These are phyloP conservation scores for Sisyra nigra DNA, from an alignment of 2,888 invertebrate species.

Conservation along the genomic window DNA sequence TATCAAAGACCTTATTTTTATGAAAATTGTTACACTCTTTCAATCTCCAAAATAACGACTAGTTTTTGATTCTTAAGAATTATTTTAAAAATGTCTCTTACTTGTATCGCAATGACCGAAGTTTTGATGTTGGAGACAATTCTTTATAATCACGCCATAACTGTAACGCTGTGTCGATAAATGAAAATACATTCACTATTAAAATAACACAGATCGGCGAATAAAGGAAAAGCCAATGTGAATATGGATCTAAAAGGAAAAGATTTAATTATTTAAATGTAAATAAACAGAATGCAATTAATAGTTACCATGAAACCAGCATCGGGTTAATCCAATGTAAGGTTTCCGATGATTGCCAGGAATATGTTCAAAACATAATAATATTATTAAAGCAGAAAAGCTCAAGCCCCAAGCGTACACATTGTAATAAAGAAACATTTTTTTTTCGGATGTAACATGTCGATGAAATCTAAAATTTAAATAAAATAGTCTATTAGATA, in stretches of 20 bases:
- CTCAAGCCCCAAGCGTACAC: slow-evolving; percentile 43
- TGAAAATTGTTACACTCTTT: no score
- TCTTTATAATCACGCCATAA: slow-evolving; percentile 38
- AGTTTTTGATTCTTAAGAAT: neutral
- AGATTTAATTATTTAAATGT: slow-evolving; percentile 6
- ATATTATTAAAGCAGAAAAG: slow-evolving; percentile 30
- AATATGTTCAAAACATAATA: slow-evolving; percentile 34
- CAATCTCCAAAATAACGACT: no score
- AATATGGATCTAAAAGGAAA: slow-evolving; percentile 31
- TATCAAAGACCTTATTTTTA: no score
- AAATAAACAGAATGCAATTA: neutral
- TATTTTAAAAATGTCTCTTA: slow-evolving; percentile 19
- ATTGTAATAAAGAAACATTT: slow-evolving; percentile 37
- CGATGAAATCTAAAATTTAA: no score
- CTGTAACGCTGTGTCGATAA: slow-evolving; percentile 36
- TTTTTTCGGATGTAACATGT: slow-evolving; percentile 27
- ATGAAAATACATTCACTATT: slow-evolving; percentile 36
- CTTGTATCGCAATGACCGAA: slow-evolving; percentile 39
- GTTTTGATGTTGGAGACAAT: slow-evolving; percentile 2
- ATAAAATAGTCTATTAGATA: no score
- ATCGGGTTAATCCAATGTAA: slow-evolving; percentile 36
- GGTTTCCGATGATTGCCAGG: slow-evolving; percentile 39
- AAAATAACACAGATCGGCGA: slow-evolving; percentile 45
- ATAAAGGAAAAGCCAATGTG: slow-evolving; percentile 50
- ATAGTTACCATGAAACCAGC: slow-evolving; percentile 46